Evolutionary conservation across 2,113 vertebrate species (phyloP).

Genomic region (Aspidoscelis tigris): DNA sequence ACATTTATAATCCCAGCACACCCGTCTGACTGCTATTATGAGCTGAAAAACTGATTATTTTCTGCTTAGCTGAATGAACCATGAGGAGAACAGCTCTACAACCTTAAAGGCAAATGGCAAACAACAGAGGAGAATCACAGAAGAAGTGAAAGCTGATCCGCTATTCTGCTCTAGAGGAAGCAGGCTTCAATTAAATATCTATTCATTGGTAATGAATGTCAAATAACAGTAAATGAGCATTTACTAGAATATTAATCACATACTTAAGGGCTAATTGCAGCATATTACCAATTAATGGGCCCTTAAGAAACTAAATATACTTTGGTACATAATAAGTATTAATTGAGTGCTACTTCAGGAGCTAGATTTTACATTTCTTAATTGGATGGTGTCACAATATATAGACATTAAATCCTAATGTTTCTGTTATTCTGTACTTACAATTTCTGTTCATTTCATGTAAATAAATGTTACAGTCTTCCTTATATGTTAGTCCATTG

Average conservation of each 20-base stretch:
- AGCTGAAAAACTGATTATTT: constrained; percentile 52
- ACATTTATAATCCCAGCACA: constrained; percentile 43
- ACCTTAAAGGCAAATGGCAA: constrained; percentile 60
- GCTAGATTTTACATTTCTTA: constrained; percentile 62
- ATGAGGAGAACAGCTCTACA: constrained; percentile 54
- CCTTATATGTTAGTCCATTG: background rate
- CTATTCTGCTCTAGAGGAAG: constrained; percentile 43
- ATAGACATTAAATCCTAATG: constrained; percentile 38
- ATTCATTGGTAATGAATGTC: constrained; percentile 67
- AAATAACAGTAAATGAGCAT: constrained; percentile 73
- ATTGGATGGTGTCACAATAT: constrained; percentile 60
- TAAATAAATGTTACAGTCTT: background rate
- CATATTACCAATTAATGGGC: constrained; percentile 71
- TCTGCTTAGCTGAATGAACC: constrained; percentile 58
- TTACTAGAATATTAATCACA: constrained; percentile 74
- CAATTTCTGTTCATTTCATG: background rate
- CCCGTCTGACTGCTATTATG: constrained; percentile 40
- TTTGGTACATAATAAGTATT: constrained; percentile 56
- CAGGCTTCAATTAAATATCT: constrained; percentile 69
- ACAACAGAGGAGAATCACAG: constrained; percentile 53
- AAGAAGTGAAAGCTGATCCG: constrained; percentile 57
- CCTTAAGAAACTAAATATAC: constrained; percentile 63
- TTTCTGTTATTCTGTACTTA: constrained; percentile 21
- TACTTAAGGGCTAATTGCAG: constrained; percentile 67
- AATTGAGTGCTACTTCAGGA: constrained; percentile 67